A percentile compares a stretch with the other conserved stretches of the same genome.
Evolutionary conservation across 2,797 vertebrate species (phyloP).

Genomic region (Argyrosomus regius): DNA sequence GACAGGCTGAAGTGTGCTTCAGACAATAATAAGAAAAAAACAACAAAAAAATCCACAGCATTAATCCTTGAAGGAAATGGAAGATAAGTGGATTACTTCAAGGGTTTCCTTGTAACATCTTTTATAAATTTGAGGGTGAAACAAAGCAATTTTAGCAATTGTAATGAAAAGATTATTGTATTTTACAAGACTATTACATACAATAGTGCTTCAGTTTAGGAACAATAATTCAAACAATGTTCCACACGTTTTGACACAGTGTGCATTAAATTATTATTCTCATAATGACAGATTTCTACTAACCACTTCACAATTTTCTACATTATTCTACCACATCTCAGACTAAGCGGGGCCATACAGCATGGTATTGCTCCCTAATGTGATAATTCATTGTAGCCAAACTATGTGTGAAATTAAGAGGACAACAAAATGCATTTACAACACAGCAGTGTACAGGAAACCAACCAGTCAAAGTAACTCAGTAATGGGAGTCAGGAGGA

Average conservation of each 20-base stretch:
- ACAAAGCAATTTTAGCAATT: constrained; percentile 33
- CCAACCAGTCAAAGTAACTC: constrained; percentile 51
- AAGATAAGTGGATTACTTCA: constrained; percentile 69
- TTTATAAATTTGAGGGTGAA: constrained; percentile 35
- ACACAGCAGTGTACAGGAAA: constrained; percentile 35
- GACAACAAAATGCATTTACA: constrained; percentile 36
- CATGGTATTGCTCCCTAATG: constrained; percentile 43
- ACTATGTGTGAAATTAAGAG: constrained; percentile 22
- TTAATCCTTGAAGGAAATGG: constrained; percentile 62
- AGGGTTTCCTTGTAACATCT: constrained; percentile 50
- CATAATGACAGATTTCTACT: background rate
- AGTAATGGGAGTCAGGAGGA: constrained; percentile 67
- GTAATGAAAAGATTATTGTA: constrained; percentile 27
- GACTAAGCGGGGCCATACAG: constrained; percentile 35
- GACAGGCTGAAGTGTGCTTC: constrained; percentile 52
- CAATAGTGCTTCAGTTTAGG: constrained; percentile 18
- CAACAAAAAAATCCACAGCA: constrained; percentile 10
- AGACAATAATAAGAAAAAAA: constrained; percentile 65
- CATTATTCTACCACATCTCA: constrained; percentile 41
- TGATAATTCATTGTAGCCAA: constrained; percentile 33
- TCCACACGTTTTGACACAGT: constrained; percentile 1
- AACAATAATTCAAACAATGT: constrained; percentile 19
- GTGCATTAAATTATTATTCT: constrained; percentile 18
- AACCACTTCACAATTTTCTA: constrained; percentile 18
- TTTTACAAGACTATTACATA: constrained; percentile 35